phyloP scores from a whole-genome alignment of 2,113 vertebrate genomes.

The Cochlearius cochlearius region DNA sequence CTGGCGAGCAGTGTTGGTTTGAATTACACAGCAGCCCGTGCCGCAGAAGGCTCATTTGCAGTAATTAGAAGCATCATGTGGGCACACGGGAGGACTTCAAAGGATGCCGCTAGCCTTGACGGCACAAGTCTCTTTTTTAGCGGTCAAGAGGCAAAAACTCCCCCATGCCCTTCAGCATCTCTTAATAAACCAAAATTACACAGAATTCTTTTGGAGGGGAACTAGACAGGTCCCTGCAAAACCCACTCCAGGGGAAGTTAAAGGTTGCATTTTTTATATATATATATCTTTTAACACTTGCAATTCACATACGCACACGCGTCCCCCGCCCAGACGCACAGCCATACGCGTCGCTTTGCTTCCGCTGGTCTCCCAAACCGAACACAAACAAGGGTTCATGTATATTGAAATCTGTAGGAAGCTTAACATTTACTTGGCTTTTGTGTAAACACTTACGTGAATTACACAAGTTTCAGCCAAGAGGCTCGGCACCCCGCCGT shows the following conservation, averaged over 20 bases:
- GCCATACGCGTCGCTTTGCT: not conserved
- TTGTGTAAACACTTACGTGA: constrained; percentile 58
- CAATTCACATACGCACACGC: not conserved
- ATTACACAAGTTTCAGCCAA: constrained; percentile 47
- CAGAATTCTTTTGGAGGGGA: not conserved
- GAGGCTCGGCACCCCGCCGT: not conserved
- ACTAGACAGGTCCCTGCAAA: not conserved
- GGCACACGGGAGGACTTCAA: not conserved
- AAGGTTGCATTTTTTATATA: not conserved
- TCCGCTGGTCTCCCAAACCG: not conserved
- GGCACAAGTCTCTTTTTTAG: not conserved
- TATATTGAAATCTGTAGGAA: constrained; percentile 18
- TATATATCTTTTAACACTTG: not conserved
- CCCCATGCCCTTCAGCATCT: not conserved
- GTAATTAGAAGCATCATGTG: constrained; percentile 18
- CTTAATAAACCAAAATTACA: not conserved
- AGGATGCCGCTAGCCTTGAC: not conserved
- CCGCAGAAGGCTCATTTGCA: constrained; percentile 23
- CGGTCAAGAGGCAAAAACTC: not conserved
- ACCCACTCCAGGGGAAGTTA: not conserved
- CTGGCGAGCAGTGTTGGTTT: not conserved
- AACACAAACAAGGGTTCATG: not conserved
- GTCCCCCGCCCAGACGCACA: not conserved
- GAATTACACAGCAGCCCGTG: not conserved
- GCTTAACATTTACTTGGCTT: constrained; percentile 61